Base-by-base conservation (phyloP, 2,888 invertebrate genomes). In the Disparrhopalites patrizii region DNA sequence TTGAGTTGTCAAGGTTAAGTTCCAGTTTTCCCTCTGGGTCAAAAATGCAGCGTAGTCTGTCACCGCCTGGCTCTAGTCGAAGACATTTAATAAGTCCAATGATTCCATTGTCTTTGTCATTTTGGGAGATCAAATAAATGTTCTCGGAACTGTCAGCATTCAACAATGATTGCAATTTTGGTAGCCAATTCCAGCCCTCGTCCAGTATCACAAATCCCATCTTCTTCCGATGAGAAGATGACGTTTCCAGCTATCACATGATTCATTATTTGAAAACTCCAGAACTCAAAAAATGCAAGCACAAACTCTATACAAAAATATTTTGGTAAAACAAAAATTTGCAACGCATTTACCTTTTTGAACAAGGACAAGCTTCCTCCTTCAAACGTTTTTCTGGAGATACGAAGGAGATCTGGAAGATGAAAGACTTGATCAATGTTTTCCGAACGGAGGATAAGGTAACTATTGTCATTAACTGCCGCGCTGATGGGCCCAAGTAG, bases 31-130 rank as follows among this genome's bases (percentile, higher is more conserved):
- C 33, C 3, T 40, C 30, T 5, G 56, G 83, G 82, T 36, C 82
- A 82, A 63, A 72, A 5, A 74, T 62, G 47, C 71, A 79, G 77
- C 81, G 78, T n/a, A 91, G 84, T 75, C 85, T 86, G 65, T 82
- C 81, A n/a, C 94, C 94, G 69, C 92, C 93, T 7, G 88, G 84
- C 82, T 96, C 96, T 74, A 85, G 86, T 76, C 89, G 87, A 72
- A 97, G 83, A 79, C 98, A 98, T 77, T 92, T 89, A 76, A 89
- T 87, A 78, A 98, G 83, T 51, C 98, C 98, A 65, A 95, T 82
- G 70, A 91, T 83, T 15, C 97, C 97, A 78, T 85, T 84, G 27
- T 83, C 78, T 66, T 86, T 83, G 75, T 88, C 85, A 50, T 87
- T 86, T 76, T 87, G 84, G 2, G 61, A 62, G 28, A 23, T 30